phyloP scores from a whole-genome alignment of 35 echinoderm and acorn worm species.

The Patiria miniata region DNA sequence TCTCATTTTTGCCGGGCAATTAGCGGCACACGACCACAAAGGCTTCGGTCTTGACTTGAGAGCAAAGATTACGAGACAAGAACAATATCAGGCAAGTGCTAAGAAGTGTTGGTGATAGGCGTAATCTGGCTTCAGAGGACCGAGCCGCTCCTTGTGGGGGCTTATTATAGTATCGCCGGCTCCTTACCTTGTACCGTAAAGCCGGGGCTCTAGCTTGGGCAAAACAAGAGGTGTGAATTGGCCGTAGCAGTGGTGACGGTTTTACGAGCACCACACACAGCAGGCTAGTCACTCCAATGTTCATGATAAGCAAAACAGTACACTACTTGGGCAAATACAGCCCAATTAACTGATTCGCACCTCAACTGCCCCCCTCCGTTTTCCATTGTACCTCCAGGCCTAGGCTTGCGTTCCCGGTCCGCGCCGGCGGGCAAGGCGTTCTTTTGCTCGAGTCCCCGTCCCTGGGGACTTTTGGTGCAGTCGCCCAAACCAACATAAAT shows the following conservation, averaged over 20 bases:
- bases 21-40: conserved; percentile 24
- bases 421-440: not conserved
- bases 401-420: not conserved
- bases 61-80: not conserved
- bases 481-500: conserved; percentile 28
- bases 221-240: too few relatives aligned
- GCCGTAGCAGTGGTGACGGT: too few relatives aligned
- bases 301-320: conserved; percentile 29
- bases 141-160: not conserved
- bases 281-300: not conserved
- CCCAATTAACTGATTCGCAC: conserved; percentile 25
- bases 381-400: not conserved
- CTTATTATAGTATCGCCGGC: too few relatives aligned
- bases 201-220: too few relatives aligned
- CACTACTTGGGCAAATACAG: conserved; percentile 13
- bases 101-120: conserved; percentile 24
- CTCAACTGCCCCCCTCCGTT: not conserved
- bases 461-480: conserved; percentile 12
- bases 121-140: not conserved
- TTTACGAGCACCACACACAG: not conserved
- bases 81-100: conserved; percentile 11
- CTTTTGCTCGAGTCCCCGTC: not conserved
- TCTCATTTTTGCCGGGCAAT: not conserved
- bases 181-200: too few relatives aligned
- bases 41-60: not conserved